These are phyloP conservation scores for Heliocidaris tuberculata DNA, from an alignment of 35 echinoderm and acorn worm species.

Conservation along the genomic window DNA sequence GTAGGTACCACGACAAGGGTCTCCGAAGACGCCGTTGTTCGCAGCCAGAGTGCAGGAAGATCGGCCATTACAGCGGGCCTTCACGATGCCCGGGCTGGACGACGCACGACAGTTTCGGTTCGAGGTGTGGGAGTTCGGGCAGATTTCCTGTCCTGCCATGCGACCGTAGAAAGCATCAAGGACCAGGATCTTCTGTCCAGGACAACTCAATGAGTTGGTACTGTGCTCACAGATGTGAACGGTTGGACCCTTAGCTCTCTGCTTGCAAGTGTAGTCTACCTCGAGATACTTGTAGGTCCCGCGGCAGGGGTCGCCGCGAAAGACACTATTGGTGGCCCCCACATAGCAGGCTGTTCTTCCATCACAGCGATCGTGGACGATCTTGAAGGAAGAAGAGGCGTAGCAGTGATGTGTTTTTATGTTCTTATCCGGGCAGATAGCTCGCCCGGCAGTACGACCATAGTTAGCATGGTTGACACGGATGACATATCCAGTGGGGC, in stretches of 20 bases:
- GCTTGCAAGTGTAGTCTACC: neutral
- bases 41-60: neutral
- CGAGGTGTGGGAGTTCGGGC: neutral
- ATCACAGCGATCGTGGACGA: constrained; percentile 33
- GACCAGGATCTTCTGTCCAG: neutral
- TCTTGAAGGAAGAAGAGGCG: neutral
- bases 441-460: neutral
- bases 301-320: constrained; percentile 46
- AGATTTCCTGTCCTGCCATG: constrained; percentile 17
- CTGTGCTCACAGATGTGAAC: neutral
- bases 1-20: neutral
- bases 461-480: neutral
- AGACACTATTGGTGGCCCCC: constrained; percentile 15
- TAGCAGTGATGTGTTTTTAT: constrained; percentile 34
- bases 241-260: neutral
- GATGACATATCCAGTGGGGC: neutral
- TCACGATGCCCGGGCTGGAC: neutral
- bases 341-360: constrained; percentile 22
- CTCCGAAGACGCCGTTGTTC: neutral
- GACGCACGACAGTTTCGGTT: neutral
- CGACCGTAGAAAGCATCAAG: constrained; percentile 21
- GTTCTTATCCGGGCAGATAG: neutral
- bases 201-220: neutral
- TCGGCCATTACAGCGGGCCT: neutral
- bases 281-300: constrained; percentile 64